phyloP scores from a whole-genome alignment of 2,888 invertebrate genomes.

The Agrotis exclamationis region DNA sequence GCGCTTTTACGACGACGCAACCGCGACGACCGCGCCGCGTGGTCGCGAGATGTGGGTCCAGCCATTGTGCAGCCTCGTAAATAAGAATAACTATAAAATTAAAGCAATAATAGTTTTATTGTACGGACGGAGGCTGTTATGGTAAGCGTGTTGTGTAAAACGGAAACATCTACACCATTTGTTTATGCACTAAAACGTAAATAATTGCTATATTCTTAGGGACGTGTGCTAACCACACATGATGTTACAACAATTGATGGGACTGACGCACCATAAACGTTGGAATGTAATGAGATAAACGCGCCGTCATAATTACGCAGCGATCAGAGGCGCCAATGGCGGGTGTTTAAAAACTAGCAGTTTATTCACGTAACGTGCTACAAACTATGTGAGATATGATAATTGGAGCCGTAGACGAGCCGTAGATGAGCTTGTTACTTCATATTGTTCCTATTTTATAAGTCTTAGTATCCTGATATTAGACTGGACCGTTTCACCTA shows the following conservation, averaged over 20 bases:
- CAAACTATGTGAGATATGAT: conserved; percentile 46
- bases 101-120: conserved; percentile 72
- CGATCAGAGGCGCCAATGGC: conserved; percentile 33
- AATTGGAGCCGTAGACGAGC: conserved; percentile 42
- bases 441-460: conserved; percentile 30
- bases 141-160: conserved; percentile 47
- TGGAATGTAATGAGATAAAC: conserved; percentile 39
- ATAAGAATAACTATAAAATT: conserved; percentile 73
- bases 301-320: conserved; percentile 33
- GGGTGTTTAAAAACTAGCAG: conserved; percentile 37
- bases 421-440: conserved; percentile 23
- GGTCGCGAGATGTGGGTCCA: conserved; percentile 63
- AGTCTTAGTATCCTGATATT: background rate
- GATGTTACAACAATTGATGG: conserved; percentile 16
- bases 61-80: conserved; percentile 70
- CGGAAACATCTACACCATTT: conserved; percentile 50
- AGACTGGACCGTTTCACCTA: background rate
- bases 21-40: conserved; percentile 63
- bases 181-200: conserved; percentile 35
- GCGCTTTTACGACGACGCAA: conserved; percentile 71
- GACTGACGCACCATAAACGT: conserved; percentile 30
- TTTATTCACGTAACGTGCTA: conserved; percentile 49
- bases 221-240: conserved; percentile 9
- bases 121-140: conserved; percentile 61
- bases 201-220: conserved; percentile 12